Evolutionary conservation across 2,888 invertebrate species (phyloP), one percentile per base, ranked within the genome.

Genomic region (Platycheirus albimanus): DNA sequence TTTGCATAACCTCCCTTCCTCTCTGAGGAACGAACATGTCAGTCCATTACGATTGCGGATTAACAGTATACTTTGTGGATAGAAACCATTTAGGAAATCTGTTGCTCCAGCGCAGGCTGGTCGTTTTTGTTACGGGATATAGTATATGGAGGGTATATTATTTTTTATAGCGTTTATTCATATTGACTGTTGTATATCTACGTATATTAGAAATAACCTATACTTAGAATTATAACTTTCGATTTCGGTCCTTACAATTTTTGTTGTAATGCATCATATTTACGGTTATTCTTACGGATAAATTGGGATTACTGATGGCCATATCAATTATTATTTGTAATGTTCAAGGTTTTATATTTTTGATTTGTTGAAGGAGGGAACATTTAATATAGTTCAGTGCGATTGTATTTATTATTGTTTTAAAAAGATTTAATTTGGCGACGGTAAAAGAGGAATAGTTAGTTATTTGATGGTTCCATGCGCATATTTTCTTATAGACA

Each of bases 61-160:
- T 90, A 90, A 88, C 87, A 79, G 74, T 74, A 75, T 69, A 54
- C 72, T 76, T 63, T 76, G 86, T 77, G 88, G 90, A 90, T 90
- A 88, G 89, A 87, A 87, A 87, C 87, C 89, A 89, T 90, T 90
- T 86, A 88, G 89, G 87, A 90, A 90, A 90, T 90, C 90, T 90
- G 90, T 90, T 90, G 90, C 90, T 89, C 89, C 87, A 87, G 84
- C 41, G 7, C 20, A 17, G 15, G n/a, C 47, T n/a, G n/a, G n/a
- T n/a, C n/a, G n/a, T n/a, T n/a, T n/a, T n/a, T n/a, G n/a, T n/a
- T n/a, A n/a, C n/a, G n/a, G n/a, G n/a, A n/a, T n/a, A n/a, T n/a
- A n/a, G 2, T 17, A 30, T 30, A 41, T 5, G 13, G 15, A 15
- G 36, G 20, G 7, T 0, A 38, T 36, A 54, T 33, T 8, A 54